Conservation (phyloP, 1,140 invertebrate species). For the Charaxes varanes region DNA sequence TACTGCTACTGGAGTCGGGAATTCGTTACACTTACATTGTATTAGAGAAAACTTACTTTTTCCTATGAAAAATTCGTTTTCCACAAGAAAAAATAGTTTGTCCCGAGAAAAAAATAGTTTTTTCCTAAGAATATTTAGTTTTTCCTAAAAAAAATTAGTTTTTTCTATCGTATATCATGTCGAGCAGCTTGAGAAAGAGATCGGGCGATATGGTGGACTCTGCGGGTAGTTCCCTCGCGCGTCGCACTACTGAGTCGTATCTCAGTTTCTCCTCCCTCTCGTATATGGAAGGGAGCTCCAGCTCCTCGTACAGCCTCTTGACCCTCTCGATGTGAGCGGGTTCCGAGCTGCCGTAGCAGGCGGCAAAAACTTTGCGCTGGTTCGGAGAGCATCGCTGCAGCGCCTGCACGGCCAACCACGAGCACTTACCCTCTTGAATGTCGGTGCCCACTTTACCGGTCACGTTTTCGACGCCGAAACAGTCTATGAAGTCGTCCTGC, state of each 20-base stretch:
- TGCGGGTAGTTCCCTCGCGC: conserved; percentile 21
- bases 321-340: conserved; percentile 80
- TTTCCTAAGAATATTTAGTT: no score
- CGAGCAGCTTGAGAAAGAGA: conserved; percentile 38
- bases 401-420: conserved; percentile 90
- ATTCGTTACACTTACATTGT: no score
- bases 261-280: conserved; percentile 28
- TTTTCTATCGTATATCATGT: conserved; percentile 43
- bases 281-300: conserved; percentile 75
- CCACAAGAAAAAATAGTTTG: no score
- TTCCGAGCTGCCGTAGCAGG: conserved; percentile 83
- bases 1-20: no score
- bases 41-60: no score
- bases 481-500: conserved; percentile 91
- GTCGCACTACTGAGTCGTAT: conserved; percentile 32
- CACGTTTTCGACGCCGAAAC: conserved; percentile 83
- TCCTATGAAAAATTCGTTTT: no score
- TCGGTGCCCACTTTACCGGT: conserved; percentile 92
- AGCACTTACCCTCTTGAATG: conserved; percentile 93
- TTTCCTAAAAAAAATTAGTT: conserved; percentile 26
- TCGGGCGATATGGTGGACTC: conserved; percentile 24
- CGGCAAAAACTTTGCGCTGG: conserved; percentile 81
- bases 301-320: conserved; percentile 84
- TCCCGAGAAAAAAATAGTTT: no score
- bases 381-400: conserved; percentile 79